These are phyloP conservation scores for Chrysogorgia sp. DNA, from an alignment of 92 coral and sea anemone species.

Conservation along the genomic window DNA sequence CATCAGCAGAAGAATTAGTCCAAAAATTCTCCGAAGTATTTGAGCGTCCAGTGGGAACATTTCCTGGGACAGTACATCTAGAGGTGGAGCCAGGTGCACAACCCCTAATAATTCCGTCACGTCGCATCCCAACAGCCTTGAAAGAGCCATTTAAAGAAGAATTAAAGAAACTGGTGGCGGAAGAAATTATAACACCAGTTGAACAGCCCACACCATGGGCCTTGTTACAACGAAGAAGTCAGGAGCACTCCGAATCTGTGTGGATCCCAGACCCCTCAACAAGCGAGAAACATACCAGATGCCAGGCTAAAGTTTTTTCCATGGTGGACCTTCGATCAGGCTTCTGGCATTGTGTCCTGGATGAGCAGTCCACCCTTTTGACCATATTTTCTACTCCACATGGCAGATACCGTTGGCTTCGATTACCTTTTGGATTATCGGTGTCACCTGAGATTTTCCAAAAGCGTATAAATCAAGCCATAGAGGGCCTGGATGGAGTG, in stretches of 20 bases:
- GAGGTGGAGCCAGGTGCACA: conserved; percentile 51
- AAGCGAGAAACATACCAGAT: conserved; percentile 30
- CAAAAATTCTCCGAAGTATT: conserved; percentile 49
- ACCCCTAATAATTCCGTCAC: conserved; percentile 53
- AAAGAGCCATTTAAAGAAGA: conserved; percentile 45
- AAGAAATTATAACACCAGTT: conserved; percentile 29
- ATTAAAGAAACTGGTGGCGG: conserved; percentile 26
- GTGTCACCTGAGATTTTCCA: conserved; percentile 55
- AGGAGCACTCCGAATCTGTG: conserved; percentile 13
- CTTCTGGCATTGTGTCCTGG: conserved; percentile 58
- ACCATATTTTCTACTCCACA: conserved; percentile 64
- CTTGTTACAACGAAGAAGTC: conserved; percentile 20
- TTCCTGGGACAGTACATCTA: conserved; percentile 56
- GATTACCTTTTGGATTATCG: conserved; percentile 59
- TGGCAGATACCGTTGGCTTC: conserved; percentile 55
- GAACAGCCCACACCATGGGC: conserved; percentile 26
- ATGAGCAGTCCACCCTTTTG: conserved; percentile 49
- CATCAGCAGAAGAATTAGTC: conserved; percentile 41
- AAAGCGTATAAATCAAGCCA: conserved; percentile 51
- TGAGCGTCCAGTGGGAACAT: conserved; percentile 41
- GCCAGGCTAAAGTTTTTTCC: conserved; percentile 11
- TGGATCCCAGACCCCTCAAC: conserved; percentile 26
- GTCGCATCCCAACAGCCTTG: conserved; percentile 60
- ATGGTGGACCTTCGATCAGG: not conserved
- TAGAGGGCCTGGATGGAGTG: conserved; percentile 56